Evolutionary conservation across 1,140 invertebrate species (phyloP), one percentile per base, ranked within the genome.

Genomic region (Anadara kagoshimensis): DNA sequence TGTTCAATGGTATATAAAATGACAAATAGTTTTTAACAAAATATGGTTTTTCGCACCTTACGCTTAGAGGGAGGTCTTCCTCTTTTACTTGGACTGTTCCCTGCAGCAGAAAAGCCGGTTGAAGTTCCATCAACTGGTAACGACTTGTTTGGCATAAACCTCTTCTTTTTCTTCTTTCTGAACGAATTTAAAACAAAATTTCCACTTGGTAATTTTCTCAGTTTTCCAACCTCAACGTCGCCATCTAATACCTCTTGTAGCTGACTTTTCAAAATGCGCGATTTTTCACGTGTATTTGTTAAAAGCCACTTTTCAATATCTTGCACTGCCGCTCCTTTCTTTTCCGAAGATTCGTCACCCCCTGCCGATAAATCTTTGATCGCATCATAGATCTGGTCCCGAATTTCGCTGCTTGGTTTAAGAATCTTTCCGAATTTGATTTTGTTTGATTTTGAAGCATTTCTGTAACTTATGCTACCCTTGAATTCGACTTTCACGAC

Each of bases 401-500:
- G 36, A 70, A 78, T 0, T 74, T 72, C 36, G 81, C 67, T 22
- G 73, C 75, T 0, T 80, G 81, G 67, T 83, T 85, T 26, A 80
- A 68, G 22, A 79, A 78, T 69, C n/a, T 76, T 76, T 26, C 75
- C 73, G 22, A 78, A 59, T n/a, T 74, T 70, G 10, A 64, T 79
- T 68, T 78, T 82, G 76, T 82, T 82, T 75, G 85, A 90, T 78
- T 86, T 90, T 10, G 83, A 92, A 11, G 94, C 93, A 89, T 94
- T 95, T 75, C 94, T 90, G 81, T 95, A 95, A 87, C 93, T 94
- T 63, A 93, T 93, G 88, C 92, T 94, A 78, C 94, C 94, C 89
- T 96, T 95, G 88, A 95, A 95, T 81, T 95, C 94, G 12, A 95
- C 94, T 91, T 94, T 94, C 68, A 94, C 92, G n/a, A 96, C 93